phyloP scores from a whole-genome alignment of 2,888 invertebrate species.

The Anarsia innoxiella region DNA sequence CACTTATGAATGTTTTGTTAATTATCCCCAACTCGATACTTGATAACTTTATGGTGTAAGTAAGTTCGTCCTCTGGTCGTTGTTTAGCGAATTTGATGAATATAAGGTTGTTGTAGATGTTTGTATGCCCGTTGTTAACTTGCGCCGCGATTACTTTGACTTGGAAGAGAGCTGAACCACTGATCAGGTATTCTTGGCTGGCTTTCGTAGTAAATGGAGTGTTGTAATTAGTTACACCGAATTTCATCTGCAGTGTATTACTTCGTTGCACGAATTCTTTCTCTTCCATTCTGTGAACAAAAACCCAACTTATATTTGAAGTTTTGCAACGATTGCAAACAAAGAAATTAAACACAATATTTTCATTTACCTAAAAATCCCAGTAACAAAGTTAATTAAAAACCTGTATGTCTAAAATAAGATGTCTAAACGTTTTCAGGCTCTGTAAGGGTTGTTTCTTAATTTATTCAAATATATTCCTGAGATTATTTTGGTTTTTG shows the following conservation, averaged over 20 bases:
- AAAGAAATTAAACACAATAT: too few species aligned
- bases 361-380: too few species aligned
- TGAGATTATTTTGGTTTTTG: too few species aligned
- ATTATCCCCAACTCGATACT: slow-evolving; percentile 28
- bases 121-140: slow-evolving; percentile 29
- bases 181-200: slow-evolving; percentile 31
- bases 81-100: slow-evolving; percentile 32
- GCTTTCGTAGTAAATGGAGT: slow-evolving; percentile 26
- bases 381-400: too few species aligned
- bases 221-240: slow-evolving; percentile 31
- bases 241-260: slow-evolving; percentile 27
- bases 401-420: too few species aligned
- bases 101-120: slow-evolving; percentile 31
- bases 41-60: slow-evolving; percentile 29
- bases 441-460: too few species aligned
- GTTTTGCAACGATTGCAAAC: too few species aligned
- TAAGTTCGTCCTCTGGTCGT: slow-evolving; percentile 26
- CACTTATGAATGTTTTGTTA: slow-evolving; percentile 29
- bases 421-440: too few species aligned
- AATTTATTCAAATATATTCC: too few species aligned
- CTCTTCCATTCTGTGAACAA: slow-evolving; percentile 28
- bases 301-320: too few species aligned
- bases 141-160: slow-evolving; percentile 29
- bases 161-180: slow-evolving; percentile 29
- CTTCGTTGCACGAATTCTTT: slow-evolving; percentile 29